Evolutionary conservation across 1,140 invertebrate genomes (phyloP).

Genomic region (Phocides pigmalion): DNA sequence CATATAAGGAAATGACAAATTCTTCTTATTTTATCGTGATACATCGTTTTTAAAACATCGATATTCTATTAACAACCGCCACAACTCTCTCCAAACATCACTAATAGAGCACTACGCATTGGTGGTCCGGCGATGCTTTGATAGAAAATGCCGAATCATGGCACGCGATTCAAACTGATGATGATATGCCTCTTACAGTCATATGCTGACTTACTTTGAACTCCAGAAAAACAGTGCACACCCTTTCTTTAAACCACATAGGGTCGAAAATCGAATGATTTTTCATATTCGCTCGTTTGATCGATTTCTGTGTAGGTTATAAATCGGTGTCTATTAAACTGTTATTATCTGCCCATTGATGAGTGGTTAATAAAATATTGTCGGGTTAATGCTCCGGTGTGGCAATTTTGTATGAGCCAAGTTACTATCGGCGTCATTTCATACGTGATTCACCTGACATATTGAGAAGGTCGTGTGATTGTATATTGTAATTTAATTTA

Average conservation of each 20-base stretch:
- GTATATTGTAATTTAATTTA: slow-evolving; percentile 31
- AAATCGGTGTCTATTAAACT: slow-evolving; percentile 78
- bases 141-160: slow-evolving; percentile 78
- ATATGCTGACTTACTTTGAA: slow-evolving; percentile 38
- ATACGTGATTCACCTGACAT: slow-evolving; percentile 16
- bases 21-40: too few species aligned
- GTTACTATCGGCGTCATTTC: slow-evolving; percentile 19
- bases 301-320: slow-evolving; percentile 46
- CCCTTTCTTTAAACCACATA: slow-evolving; percentile 34
- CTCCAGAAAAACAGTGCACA: slow-evolving; percentile 4
- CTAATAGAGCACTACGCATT: slow-evolving; percentile 54
- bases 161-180: slow-evolving; percentile 79
- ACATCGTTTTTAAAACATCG: not conserved
- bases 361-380: slow-evolving; percentile 78
- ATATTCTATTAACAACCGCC: not conserved
- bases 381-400: slow-evolving; percentile 49
- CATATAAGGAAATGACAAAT: too few species aligned
- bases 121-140: slow-evolving; percentile 75
- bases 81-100: slow-evolving; percentile 37
- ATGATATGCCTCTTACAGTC: slow-evolving; percentile 73
- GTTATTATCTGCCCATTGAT: slow-evolving; percentile 75
- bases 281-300: not conserved
- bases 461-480: slow-evolving; percentile 25
- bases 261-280: slow-evolving; percentile 32
- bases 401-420: slow-evolving; percentile 47